Conservation (phyloP, 2,797 vertebrate species). For the Sebastes kiyomatsui region DNA sequence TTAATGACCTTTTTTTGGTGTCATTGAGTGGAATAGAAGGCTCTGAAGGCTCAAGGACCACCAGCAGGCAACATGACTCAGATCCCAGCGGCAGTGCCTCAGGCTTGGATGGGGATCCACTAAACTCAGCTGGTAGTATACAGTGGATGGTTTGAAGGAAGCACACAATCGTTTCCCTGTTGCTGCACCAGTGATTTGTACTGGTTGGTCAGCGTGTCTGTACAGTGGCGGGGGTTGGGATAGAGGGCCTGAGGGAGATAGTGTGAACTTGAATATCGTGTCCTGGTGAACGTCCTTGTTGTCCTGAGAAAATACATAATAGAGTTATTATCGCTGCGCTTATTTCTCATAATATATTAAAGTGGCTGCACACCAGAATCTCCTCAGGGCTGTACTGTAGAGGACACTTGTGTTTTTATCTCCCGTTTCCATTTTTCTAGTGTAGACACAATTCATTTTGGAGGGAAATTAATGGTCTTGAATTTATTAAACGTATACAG, state of each 20-base stretch:
- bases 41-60: background rate
- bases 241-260: background rate
- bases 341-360: background rate
- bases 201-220: slow-evolving; percentile 6
- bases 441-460: background rate
- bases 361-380: background rate
- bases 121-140: slow-evolving; percentile 11
- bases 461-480: background rate
- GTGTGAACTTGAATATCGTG: background rate
- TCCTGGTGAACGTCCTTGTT: background rate
- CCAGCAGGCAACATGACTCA: slow-evolving; percentile 2
- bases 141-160: background rate
- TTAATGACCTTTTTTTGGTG: background rate
- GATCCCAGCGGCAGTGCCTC: slow-evolving; percentile 8
- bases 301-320: background rate
- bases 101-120: background rate
- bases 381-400: background rate
- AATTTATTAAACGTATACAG: background rate
- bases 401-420: background rate
- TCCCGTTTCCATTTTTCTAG: background rate
- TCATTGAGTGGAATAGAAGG: background rate
- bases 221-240: background rate
- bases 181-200: slow-evolving; percentile 24
- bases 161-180: slow-evolving; percentile 3
- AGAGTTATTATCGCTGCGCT: background rate